Conservation (phyloP, 2,113 vertebrate species). For the Plectropomus leopardus region DNA sequence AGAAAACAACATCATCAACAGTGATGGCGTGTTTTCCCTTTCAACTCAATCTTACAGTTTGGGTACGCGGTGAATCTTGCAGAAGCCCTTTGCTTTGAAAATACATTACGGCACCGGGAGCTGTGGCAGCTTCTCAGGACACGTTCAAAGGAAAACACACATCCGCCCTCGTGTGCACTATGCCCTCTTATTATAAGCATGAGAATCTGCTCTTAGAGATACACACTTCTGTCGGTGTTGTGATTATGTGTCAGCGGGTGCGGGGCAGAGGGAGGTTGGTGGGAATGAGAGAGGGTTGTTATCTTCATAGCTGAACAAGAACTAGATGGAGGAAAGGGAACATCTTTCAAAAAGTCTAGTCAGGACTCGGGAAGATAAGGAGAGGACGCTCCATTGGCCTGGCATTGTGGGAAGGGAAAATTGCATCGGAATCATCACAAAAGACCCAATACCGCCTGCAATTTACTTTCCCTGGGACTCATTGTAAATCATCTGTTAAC, state of each 20-base stretch:
- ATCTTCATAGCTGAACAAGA: conserved; percentile 75
- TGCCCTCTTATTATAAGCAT: conserved; percentile 66
- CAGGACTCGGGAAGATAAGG: conserved; percentile 68
- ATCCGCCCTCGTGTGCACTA: conserved; percentile 35
- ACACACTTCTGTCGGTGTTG: conserved; percentile 63
- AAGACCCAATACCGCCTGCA: conserved; percentile 56
- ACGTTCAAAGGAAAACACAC: conserved; percentile 57
- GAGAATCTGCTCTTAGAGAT: conserved; percentile 74
- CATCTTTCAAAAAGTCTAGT: conserved; percentile 68
- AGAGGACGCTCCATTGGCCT: conserved; percentile 58
- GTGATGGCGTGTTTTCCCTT: conserved; percentile 33
- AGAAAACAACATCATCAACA: conserved; percentile 17
- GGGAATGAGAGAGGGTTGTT: conserved; percentile 31
- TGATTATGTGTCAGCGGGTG: conserved; percentile 74
- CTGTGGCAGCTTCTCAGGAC: conserved; percentile 31
- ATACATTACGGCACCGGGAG: conserved; percentile 27
- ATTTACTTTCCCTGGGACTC: conserved; percentile 71
- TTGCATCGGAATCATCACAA: conserved; percentile 61
- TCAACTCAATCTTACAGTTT: conserved; percentile 40
- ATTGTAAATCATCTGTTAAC: conserved; percentile 73
- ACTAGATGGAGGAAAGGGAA: conserved; percentile 63
- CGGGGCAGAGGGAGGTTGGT: conserved; percentile 7
- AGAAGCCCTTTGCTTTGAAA: conserved; percentile 50
- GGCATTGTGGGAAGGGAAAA: conserved; percentile 61
- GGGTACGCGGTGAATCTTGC: conserved; percentile 4